Evolutionary conservation across 2,888 invertebrate genomes (phyloP).

Genomic region (Ptilodon capucinus): DNA sequence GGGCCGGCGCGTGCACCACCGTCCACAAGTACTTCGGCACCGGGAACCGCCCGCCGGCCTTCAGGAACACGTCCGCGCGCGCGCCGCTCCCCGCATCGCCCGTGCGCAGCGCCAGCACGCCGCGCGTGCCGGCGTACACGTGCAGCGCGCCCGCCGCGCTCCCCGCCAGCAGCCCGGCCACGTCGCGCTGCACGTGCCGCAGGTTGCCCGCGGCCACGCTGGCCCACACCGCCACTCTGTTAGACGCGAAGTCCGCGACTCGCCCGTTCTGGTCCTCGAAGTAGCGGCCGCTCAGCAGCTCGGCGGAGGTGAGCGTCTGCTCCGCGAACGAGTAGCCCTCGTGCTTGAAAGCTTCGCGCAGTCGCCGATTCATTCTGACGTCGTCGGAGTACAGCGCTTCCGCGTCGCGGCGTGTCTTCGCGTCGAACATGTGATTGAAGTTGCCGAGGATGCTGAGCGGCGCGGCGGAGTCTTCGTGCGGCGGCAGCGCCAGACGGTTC

Average conservation of each 20-base stretch:
- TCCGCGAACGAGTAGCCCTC: conserved; percentile 55
- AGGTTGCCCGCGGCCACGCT: conserved; percentile 66
- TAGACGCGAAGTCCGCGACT: conserved; percentile 64
- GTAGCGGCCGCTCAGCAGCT: conserved; percentile 54
- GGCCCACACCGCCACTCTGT: conserved; percentile 60
- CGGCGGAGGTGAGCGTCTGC: conserved; percentile 54
- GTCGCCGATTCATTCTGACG: conserved; percentile 50
- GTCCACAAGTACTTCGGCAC: conserved; percentile 71
- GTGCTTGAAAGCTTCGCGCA: conserved; percentile 58
- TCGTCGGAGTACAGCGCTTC: conserved; percentile 67
- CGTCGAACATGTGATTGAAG: conserved; percentile 77
- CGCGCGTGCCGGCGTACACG: conserved; percentile 61
- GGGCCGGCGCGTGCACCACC: conserved; percentile 43
- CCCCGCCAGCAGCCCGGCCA: conserved; percentile 37
- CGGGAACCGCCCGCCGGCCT: conserved; percentile 57
- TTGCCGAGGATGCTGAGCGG: conserved; percentile 71
- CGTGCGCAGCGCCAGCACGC: conserved; percentile 40
- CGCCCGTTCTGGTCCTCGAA: conserved; percentile 64
- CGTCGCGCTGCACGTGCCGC: conserved; percentile 59
- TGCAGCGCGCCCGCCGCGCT: conserved; percentile 34
- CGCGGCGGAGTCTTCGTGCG: conserved; percentile 48
- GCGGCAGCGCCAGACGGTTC: conserved; percentile 38
- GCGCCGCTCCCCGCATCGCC: conserved; percentile 26
- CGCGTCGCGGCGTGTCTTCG: conserved; percentile 57
- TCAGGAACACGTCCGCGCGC: conserved; percentile 39